phyloP scores from a whole-genome alignment of 2,797 vertebrate genomes.

The Choloepus didactylus region DNA sequence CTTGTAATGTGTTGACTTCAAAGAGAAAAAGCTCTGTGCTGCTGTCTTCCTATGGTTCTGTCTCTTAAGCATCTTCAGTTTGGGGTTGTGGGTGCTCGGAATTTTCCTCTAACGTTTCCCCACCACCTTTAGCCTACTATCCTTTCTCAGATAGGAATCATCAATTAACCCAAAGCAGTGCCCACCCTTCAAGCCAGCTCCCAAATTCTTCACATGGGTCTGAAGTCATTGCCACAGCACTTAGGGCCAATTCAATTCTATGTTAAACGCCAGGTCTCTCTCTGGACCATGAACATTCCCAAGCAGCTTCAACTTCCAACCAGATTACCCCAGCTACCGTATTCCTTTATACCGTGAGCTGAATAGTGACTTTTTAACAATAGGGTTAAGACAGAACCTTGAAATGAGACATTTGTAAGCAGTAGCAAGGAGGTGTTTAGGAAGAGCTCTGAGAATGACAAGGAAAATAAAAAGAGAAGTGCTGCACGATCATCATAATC shows the following conservation, averaged over 20 bases:
- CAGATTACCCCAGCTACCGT: not conserved
- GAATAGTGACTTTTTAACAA: constrained; percentile 29
- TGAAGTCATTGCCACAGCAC: not conserved
- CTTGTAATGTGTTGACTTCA: not conserved
- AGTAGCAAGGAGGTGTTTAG: not conserved
- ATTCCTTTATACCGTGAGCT: not conserved
- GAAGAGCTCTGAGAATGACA: constrained; percentile 9
- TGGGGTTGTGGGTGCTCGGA: not conserved
- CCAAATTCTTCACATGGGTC: constrained; percentile 13
- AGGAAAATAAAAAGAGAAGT: constrained; percentile 31
- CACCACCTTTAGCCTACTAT: not conserved
- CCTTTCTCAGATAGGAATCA: constrained; percentile 15
- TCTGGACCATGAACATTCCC: not conserved
- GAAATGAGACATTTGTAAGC: constrained; percentile 40
- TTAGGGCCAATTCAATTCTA: not conserved
- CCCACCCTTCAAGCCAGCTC: constrained; percentile 42
- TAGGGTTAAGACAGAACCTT: not conserved
- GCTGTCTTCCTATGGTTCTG: not conserved
- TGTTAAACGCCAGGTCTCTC: not conserved
- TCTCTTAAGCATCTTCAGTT: not conserved
- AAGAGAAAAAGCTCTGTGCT: not conserved
- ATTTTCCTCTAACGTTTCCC: not conserved
- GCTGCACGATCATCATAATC: not conserved
- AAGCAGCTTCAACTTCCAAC: not conserved
- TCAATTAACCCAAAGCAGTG: not conserved